Percentiles rank a stretch among this genome's conserved stretches.
phyloP scores from a whole-genome alignment of 2,797 vertebrate species.

The Scyliorhinus canicula region DNA sequence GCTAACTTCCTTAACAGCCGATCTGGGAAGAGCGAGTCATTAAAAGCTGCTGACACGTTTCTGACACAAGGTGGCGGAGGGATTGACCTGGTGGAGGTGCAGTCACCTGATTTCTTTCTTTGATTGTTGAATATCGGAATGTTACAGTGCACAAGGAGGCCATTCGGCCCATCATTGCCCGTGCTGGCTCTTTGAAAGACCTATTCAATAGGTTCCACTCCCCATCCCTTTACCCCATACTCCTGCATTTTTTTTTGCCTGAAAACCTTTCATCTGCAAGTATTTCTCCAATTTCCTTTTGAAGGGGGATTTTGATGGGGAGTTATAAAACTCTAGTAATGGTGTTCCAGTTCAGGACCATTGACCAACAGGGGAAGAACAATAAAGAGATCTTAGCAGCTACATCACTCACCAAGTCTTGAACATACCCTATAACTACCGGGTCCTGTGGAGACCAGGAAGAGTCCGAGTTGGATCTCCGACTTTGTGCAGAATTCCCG shows the following conservation, averaged over 20 bases:
- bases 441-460: neutral
- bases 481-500: neutral
- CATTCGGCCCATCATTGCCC: neutral
- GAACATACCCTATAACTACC: neutral
- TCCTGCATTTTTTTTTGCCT: neutral
- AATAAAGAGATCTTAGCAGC: neutral
- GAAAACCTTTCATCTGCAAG: neutral
- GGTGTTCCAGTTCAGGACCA: neutral
- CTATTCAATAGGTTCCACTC: neutral
- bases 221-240: neutral
- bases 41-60: conserved; percentile 37
- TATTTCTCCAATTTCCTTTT: neutral
- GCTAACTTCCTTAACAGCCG: conserved; percentile 56
- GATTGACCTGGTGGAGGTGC: neutral
- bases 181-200: neutral
- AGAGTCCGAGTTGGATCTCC: neutral
- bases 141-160: neutral
- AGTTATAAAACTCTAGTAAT: neutral
- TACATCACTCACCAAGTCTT: neutral
- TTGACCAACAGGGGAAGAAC: neutral
- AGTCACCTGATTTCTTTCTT: neutral
- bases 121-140: neutral
- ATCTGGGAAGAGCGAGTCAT: conserved; percentile 44
- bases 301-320: neutral
- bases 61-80: conserved; percentile 38